Percentiles rank a stretch among this genome's conserved stretches.
These are phyloP conservation scores for Silurus asotus DNA, from an alignment of 2,113 vertebrate species.

Conservation along the genomic window DNA sequence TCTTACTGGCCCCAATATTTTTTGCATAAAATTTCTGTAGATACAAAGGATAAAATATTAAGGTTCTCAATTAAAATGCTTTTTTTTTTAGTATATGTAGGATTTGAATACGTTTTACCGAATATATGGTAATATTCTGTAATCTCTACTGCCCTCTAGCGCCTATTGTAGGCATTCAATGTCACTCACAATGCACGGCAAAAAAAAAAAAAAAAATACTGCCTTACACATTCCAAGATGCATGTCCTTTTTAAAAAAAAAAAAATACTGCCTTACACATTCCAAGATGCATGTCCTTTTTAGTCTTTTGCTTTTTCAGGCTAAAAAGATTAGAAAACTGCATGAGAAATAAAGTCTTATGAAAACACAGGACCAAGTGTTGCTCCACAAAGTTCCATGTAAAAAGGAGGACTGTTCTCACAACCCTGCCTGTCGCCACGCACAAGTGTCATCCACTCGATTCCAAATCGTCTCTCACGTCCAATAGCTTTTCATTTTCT, in stretches of 20 bases:
- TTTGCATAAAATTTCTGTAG: conserved; percentile 29
- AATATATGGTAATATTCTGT: conserved; percentile 17
- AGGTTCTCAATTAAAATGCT: neutral
- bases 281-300: neutral
- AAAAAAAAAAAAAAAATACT: neutral
- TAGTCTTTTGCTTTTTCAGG: neutral
- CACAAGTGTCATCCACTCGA: neutral
- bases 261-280: conserved; percentile 7
- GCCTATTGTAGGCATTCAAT: conserved; percentile 40
- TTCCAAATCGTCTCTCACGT: neutral
- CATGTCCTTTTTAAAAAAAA: conserved; percentile 1
- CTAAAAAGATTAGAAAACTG: neutral
- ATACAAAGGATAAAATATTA: conserved; percentile 45
- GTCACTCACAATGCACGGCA: conserved; percentile 1
- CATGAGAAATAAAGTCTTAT: neutral
- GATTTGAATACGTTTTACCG: conserved; percentile 28
- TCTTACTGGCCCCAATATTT: conserved; percentile 11
- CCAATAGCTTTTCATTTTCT: conserved; percentile 1
- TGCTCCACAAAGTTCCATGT: neutral
- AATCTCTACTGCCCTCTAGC: conserved; percentile 63
- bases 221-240: conserved; percentile 7
- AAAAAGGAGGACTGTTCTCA: neutral
- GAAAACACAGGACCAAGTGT: neutral
- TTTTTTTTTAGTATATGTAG: conserved; percentile 25
- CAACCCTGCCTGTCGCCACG: neutral